Evolutionary conservation across 2,888 invertebrate species (phyloP), one percentile per base, ranked within the genome.

Genomic region (Gymnosoma rotundatum): DNA sequence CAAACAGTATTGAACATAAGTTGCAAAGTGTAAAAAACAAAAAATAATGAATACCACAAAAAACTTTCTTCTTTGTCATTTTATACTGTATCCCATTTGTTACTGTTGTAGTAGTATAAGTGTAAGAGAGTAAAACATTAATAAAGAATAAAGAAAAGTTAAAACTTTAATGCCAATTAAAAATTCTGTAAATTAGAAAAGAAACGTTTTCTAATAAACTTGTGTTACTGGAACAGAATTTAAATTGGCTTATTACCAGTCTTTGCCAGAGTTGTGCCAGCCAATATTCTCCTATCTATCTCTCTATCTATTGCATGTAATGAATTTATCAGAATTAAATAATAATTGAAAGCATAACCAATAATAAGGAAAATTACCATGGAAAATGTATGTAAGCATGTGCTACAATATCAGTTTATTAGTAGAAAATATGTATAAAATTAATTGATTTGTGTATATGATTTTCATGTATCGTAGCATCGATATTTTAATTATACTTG

Each of bases 131-230:
- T 2, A 42, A 52, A 56, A 50, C 32, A 48, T 10, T 16, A 7
- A 56, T 14, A 32, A 36, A 20, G 8, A 18, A 67, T 36, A 38
- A 58, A 42, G 54, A 69, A 72, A 61, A 72, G 69, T 72, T 63
- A 76, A 83, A 80, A 80, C 80, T 80, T 58, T 80, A 83, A 78
- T 76, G 66, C 83, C 83, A 83, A 83, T 83, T 83, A 83, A 83
- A 83, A 80, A 80, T 80, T 76, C 63, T 63, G 66, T 67, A 80
- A 80, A 80, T 70, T 73, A 80, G 61, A 80, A 83, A 78, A 78
- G 82, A 76, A 83, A 79, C 72, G 75, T 80, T 83, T 83, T 83
- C 72, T 64, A 83, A 83, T 83, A 83, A 80, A 83, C 80, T 80
- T 80, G 58, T 79, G 67, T 73, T 80, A 67, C 76, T 80, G 42